These are phyloP conservation scores for Heterodera filipjevi DNA, from an alignment of 2,888 invertebrate species.

Conservation along the genomic window DNA sequence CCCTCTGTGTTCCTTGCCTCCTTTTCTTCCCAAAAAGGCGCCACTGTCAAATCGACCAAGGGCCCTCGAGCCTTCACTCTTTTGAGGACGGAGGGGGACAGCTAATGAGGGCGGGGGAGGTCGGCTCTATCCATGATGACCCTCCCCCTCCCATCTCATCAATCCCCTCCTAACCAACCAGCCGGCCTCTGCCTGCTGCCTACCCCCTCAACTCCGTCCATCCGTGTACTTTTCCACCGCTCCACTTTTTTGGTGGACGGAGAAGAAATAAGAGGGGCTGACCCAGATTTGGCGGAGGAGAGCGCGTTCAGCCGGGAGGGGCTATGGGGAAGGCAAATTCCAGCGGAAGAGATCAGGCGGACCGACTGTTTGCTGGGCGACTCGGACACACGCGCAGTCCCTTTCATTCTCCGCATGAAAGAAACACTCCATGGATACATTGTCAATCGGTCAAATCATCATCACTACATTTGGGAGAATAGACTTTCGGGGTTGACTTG, in stretches of 20 bases:
- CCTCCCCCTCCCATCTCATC: neutral
- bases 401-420: neutral
- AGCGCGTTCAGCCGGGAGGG: slow-evolving; percentile 20
- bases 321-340: neutral
- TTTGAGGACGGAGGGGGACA: neutral
- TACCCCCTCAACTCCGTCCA: slow-evolving; percentile 4
- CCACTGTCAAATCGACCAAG: slow-evolving; percentile 9
- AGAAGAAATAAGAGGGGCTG: neutral
- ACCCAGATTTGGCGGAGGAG: slow-evolving; percentile 21
- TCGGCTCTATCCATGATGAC: slow-evolving; percentile 9
- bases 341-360: neutral
- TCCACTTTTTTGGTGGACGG: slow-evolving; percentile 26
- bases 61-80: slow-evolving; percentile 6
- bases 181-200: slow-evolving; percentile 4
- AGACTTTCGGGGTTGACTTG: too few relatives aligned
- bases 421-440: neutral
- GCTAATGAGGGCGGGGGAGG: slow-evolving; percentile 1
- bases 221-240: slow-evolving; percentile 12
- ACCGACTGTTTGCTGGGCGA: neutral
- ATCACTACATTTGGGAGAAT: neutral
- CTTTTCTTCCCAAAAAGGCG: neutral
- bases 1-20: neutral
- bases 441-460: neutral
- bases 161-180: neutral
- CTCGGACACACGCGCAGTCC: neutral